Evolutionary conservation across 1,140 invertebrate genomes (phyloP), one percentile per base, ranked within the genome.

Genomic region (Scaptomyza montana): DNA sequence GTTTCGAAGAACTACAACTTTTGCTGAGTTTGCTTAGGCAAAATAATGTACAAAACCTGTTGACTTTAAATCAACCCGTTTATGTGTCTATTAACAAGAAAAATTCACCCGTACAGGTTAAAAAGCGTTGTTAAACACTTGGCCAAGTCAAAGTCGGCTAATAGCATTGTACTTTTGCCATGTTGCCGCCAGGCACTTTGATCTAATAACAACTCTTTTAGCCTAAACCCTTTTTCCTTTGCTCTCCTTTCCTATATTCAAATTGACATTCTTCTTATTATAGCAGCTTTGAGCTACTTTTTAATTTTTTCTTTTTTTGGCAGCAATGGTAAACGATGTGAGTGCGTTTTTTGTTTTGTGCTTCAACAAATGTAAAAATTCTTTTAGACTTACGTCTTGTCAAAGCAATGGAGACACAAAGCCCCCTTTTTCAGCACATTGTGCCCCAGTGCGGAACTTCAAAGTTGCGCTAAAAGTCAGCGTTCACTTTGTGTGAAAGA

Each of bases 381-480:
- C 60, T 33, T 54, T 69, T 21, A 25, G n/a, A 7, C 56, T 49
- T 36, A 50, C 28, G 47, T 61, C 57, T 19, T 46, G 47, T 36
- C 66, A 69, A 39, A 62, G 49, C 56, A 60, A 36, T 60, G 33
- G 57, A 54, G 66, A 69, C 66, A 43, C 39, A 45, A 49, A 41
- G 46, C 66, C 56, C 21, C 21, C 21, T 25, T 68, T 74, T 56
- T 56, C 30, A 59, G 65, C 53, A 69, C 71, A 69, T 70, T 69
- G 59, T 74, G 71, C 54, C 69, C 43, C 56, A 33, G 50, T 67
- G 69, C 69, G 63, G 51, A 69, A 74, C 71, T 70, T 74, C 71
- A 74, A 74, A 74, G 71, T 67, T 63, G 13, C 30, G 47, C 54
- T 55, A 59, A 69, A 74, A 69, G 57, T 62, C 70, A 43, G 10